phyloP scores from a whole-genome alignment of 2,797 vertebrate genomes.

The Enteromius trimaculatus region DNA sequence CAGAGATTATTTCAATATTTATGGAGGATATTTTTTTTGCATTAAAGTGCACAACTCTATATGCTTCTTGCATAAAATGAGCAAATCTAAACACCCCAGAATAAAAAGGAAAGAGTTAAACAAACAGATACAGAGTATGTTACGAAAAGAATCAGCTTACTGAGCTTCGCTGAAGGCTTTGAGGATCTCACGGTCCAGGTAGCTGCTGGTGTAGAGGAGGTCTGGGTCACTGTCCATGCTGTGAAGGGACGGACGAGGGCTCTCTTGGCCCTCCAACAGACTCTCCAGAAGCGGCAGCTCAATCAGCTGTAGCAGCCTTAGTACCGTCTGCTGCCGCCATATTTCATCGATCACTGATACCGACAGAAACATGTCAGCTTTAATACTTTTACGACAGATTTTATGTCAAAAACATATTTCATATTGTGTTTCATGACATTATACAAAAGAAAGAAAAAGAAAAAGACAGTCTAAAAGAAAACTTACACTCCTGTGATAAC shows the following conservation, averaged over 20 bases:
- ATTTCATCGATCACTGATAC: constrained; percentile 88
- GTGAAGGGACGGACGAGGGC: constrained; percentile 68
- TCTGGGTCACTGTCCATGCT: constrained; percentile 78
- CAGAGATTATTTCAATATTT: neutral
- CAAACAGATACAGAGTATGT: neutral
- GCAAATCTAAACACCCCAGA: neutral
- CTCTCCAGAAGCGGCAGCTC: constrained; percentile 93
- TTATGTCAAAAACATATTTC: neutral
- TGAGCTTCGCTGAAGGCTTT: constrained; percentile 96
- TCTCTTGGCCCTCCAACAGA: constrained; percentile 80
- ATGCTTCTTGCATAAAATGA: neutral
- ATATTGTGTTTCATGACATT: neutral
- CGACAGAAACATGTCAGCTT: neutral
- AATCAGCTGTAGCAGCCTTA: constrained; percentile 90
- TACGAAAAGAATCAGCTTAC: constrained; percentile 74
- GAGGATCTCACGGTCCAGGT: constrained; percentile 92
- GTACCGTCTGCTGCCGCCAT: constrained; percentile 94
- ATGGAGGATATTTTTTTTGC: neutral
- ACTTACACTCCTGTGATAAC: constrained; percentile 83
- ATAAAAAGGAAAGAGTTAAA: neutral
- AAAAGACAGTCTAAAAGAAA: neutral
- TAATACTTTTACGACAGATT: neutral
- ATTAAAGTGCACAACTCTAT: neutral
- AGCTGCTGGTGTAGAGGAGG: constrained; percentile 84
- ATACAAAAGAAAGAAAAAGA: neutral